phyloP scores from a whole-genome alignment of 1,140 invertebrate species.

The Diabrotica virgifera region DNA sequence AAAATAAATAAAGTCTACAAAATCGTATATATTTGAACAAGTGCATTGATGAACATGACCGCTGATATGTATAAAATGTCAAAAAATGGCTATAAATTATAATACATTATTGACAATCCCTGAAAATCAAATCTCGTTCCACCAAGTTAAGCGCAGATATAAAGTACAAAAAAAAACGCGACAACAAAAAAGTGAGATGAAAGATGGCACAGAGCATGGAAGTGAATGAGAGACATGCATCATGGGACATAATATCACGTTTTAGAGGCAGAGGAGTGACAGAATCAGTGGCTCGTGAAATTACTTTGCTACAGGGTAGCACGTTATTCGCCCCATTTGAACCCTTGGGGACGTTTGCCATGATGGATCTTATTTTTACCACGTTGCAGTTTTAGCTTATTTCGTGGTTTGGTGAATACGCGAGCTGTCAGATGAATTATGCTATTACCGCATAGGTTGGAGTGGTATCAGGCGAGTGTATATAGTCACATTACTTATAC shows the following conservation, averaged over 20 bases:
- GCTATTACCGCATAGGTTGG: too few relatives aligned
- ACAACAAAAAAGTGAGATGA: neutral
- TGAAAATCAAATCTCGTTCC: too few relatives aligned
- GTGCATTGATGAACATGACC: too few relatives aligned
- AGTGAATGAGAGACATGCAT: constrained; percentile 9
- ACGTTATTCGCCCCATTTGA: neutral
- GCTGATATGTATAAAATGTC: too few relatives aligned
- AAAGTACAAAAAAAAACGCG: too few relatives aligned
- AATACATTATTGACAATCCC: too few relatives aligned
- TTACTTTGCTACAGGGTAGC: constrained; percentile 28
- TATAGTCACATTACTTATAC: too few relatives aligned
- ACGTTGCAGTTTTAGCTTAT: constrained; percentile 21
- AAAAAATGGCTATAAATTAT: too few relatives aligned
- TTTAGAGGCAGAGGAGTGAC: constrained; percentile 19
- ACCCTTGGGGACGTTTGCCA: constrained; percentile 5
- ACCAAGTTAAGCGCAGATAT: too few relatives aligned
- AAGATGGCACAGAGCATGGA: neutral
- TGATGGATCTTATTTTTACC: constrained; percentile 23
- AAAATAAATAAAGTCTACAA: too few relatives aligned
- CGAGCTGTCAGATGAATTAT: neutral
- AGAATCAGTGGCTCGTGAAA: constrained; percentile 30
- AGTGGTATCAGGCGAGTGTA: too few relatives aligned
- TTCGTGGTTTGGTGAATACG: constrained; percentile 9
- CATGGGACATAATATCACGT: constrained; percentile 26
- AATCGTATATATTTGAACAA: too few relatives aligned